These are phyloP conservation scores for Rotaria socialis DNA, from an alignment of 2,888 invertebrate genomes.

Conservation along the genomic window DNA sequence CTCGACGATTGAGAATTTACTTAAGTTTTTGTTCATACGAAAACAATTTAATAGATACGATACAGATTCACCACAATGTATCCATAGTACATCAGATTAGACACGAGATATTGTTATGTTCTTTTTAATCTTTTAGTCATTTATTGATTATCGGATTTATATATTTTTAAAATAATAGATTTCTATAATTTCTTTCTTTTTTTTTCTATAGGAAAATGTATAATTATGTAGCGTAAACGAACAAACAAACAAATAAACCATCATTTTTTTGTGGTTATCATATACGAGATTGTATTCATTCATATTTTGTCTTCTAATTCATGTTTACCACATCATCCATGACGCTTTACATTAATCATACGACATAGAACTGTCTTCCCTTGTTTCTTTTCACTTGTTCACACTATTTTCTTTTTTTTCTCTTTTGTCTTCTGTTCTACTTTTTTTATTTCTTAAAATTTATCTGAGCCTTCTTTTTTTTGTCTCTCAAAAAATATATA, in stretches of 20 bases:
- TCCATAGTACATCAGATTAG: too few relatives aligned
- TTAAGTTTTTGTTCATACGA: too few relatives aligned
- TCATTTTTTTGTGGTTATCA: not conserved
- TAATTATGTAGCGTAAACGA: constrained; percentile 41
- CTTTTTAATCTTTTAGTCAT: too few relatives aligned
- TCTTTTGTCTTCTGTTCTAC: not conserved
- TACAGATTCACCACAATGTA: too few relatives aligned
- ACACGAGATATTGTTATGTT: too few relatives aligned
- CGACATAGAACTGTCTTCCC: not conserved
- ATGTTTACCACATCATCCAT: not conserved
- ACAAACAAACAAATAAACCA: not conserved
- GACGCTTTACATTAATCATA: not conserved
- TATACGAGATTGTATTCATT: not conserved
- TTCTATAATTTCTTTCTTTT: not conserved
- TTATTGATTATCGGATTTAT: too few relatives aligned
- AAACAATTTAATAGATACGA: too few relatives aligned
- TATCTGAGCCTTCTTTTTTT: not conserved
- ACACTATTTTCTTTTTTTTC: not conserved
- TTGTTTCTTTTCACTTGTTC: not conserved
- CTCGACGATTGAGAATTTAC: too few relatives aligned
- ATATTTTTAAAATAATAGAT: not conserved
- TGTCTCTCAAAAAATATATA: not conserved
- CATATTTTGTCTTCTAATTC: not conserved
- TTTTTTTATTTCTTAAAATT: constrained; percentile 26
- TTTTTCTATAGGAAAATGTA: constrained; percentile 38